Percentiles rank a stretch among this genome's conserved stretches.
These are phyloP conservation scores for Hedychridium roseum DNA, from an alignment of 2,888 invertebrate species.

Conservation along the genomic window DNA sequence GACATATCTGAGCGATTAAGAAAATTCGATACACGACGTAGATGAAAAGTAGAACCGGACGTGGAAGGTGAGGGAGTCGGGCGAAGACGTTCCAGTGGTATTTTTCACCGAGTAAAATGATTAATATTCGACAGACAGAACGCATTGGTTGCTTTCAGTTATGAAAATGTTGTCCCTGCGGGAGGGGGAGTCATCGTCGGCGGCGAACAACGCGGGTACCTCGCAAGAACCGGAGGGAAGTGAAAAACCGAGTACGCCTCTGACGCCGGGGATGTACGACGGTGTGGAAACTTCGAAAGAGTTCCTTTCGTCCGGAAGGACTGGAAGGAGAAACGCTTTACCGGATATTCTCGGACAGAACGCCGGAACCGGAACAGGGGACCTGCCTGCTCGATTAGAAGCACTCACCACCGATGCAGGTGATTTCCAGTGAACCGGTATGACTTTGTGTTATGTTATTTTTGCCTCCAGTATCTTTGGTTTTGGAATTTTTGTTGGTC, in stretches of 20 bases:
- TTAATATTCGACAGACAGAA: no score
- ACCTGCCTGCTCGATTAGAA: slow-evolving; percentile 79
- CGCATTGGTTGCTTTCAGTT: no score
- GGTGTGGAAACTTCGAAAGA: no score
- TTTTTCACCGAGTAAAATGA: no score
- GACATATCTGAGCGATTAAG: no score
- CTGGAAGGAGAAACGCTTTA: slow-evolving; percentile 88
- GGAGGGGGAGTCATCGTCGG: slow-evolving; percentile 30
- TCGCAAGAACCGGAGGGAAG: slow-evolving; percentile 29
- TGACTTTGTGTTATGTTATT: no score
- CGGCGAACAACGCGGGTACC: slow-evolving; percentile 56
- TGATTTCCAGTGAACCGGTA: slow-evolving; percentile 4
- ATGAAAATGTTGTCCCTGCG: slow-evolving; percentile 28
- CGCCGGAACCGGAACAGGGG: slow-evolving; percentile 76
- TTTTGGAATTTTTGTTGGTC: no score
- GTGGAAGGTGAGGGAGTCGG: no score
- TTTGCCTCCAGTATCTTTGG: no score
- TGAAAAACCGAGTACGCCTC: slow-evolving; percentile 51
- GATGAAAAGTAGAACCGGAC: no score
- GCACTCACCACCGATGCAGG: slow-evolving; percentile 73
- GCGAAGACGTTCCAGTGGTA: no score
- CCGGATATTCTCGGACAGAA: slow-evolving; percentile 83
- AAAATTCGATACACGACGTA: no score
- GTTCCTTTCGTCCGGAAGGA: slow-evolving; percentile 85
- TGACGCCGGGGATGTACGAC: slow-evolving; percentile 37